Evolutionary conservation across 2,888 invertebrate species (phyloP).

Genomic region (Ichneumoninae sp.): DNA sequence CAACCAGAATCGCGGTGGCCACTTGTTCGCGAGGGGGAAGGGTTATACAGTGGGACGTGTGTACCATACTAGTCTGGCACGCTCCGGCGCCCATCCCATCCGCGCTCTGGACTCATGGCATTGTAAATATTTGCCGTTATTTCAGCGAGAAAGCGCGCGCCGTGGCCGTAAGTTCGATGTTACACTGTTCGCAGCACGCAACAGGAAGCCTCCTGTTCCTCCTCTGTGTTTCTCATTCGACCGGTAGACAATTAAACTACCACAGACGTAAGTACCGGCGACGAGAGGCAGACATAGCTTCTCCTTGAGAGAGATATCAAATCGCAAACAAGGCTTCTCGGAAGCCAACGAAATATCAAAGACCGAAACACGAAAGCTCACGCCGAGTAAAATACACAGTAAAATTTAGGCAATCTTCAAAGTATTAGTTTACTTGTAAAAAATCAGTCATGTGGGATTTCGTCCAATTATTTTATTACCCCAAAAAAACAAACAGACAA

Average conservation of each 20-base stretch:
- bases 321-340: conserved; percentile 6
- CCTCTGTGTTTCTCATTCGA: conserved; percentile 35
- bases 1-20: conserved; percentile 28
- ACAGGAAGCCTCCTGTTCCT: conserved; percentile 52
- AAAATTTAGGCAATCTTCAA: neutral
- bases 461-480: too few species aligned
- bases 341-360: neutral
- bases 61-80: conserved; percentile 38
- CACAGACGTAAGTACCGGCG: neutral
- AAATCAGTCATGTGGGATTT: too few species aligned
- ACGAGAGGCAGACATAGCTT: neutral
- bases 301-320: neutral
- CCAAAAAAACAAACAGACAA: too few species aligned
- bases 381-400: neutral
- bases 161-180: conserved; percentile 36
- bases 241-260: conserved; percentile 13
- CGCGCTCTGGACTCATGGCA: conserved; percentile 7
- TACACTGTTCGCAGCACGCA: conserved; percentile 38
- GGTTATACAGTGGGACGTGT: conserved; percentile 20
- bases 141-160: conserved; percentile 65
- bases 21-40: conserved; percentile 47
- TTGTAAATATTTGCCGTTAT: conserved; percentile 74
- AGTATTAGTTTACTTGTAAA: too few species aligned
- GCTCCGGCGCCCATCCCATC: conserved; percentile 27
- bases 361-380: conserved; percentile 7